Evolutionary conservation across 2,797 vertebrate species (phyloP), one percentile per base, ranked within the genome.

Genomic region (Smutsia gigantea): DNA sequence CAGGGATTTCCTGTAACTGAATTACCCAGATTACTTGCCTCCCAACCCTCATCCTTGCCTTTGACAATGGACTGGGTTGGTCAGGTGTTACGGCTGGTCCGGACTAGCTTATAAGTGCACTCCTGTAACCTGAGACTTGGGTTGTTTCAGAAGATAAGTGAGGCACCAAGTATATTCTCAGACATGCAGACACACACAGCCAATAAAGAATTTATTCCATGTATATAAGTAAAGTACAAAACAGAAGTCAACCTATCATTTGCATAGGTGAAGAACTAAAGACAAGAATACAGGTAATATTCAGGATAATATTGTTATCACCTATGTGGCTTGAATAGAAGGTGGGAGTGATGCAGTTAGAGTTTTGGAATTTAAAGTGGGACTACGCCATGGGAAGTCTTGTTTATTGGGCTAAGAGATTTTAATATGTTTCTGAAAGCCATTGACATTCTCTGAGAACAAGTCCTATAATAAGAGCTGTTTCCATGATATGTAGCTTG

Each of bases 341-440:
- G 14, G 13, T 84, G 19, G 17, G 1, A 66, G 4, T 53, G 84
- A 88, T 59, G 18, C 85, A 93, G 61, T 75, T 34, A 51, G 19
- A 84, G 4, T 37, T 85, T 90, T 81, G 21, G 17, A 57, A 25
- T 79, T 95, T 55, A 84, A 94, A 29, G 23, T 83, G 14, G 25
- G 5, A 53, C 51, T 7, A 7, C 4, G 4, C 7, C 17, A 37
- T 69, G 2, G 18, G 21, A 61, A 31, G 10, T 55, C 37, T 59
- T 92, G 42, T 68, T 69, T 74, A 2, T 63, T 9, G 17, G 51
- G 12, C 42, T 39, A 87, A 57, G 25, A 87, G 10, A 39, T 90
- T 85, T 79, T 42, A 4, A 39, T 94, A 23, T 87, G 25, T 53
- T 90, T 83, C 57, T 37, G 37, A 96, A 94, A 81, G 37, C n/a